Percentiles rank a stretch among this genome's conserved stretches.
Conservation (phyloP, 2,113 vertebrate species). For the Suricata suricatta region DNA sequence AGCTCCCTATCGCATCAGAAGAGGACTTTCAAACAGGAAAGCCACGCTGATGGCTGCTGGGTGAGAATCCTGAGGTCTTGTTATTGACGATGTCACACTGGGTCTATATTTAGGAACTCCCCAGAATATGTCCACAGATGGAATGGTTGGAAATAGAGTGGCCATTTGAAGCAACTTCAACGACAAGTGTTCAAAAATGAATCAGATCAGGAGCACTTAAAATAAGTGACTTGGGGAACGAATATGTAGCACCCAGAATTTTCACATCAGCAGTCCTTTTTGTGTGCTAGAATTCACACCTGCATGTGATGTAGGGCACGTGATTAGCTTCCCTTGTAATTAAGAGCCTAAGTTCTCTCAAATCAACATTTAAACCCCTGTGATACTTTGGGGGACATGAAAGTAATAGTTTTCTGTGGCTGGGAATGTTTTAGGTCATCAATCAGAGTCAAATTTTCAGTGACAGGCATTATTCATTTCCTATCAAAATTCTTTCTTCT, state of each 20-base stretch:
- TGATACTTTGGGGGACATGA: background rate
- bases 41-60: slow-evolving; percentile 90
- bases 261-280: background rate
- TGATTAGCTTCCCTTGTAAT: background rate
- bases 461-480: background rate
- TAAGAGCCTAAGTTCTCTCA: background rate
- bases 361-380: background rate
- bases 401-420: background rate
- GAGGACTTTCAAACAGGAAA: slow-evolving; percentile 88
- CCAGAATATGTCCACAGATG: slow-evolving; percentile 78
- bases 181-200: background rate
- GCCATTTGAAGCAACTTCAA: background rate
- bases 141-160: background rate
- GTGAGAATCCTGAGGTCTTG: slow-evolving; percentile 88
- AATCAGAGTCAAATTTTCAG: background rate
- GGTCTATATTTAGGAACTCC: slow-evolving; percentile 92
- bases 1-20: slow-evolving; percentile 90
- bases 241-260: background rate
- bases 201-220: background rate
- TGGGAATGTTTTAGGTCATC: background rate
- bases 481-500: background rate
- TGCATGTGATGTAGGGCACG: background rate
- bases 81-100: slow-evolving; percentile 89
- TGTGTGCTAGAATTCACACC: background rate
- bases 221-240: background rate